phyloP scores from a whole-genome alignment of 2,797 vertebrate species.

The Neostethus bicornis region DNA sequence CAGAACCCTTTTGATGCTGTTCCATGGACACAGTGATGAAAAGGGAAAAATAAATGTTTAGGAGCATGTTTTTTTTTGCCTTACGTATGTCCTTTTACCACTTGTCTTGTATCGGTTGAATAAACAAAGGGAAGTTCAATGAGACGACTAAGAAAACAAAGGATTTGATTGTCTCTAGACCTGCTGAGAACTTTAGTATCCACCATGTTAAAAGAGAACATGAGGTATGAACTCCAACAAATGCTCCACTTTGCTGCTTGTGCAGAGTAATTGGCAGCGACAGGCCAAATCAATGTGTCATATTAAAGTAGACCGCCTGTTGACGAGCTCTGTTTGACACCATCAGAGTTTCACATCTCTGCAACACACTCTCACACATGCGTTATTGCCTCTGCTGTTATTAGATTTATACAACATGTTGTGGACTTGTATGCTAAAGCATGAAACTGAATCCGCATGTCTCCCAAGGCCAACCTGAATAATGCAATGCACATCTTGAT shows the following conservation, averaged over 20 bases:
- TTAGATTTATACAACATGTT: conserved; percentile 32
- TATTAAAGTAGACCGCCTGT: conserved; percentile 77
- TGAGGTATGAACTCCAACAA: conserved; percentile 78
- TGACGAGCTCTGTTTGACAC: conserved; percentile 80
- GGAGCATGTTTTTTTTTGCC: no score
- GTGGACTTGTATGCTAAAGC: conserved; percentile 19
- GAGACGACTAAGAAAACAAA: conserved; percentile 23
- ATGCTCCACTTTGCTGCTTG: conserved; percentile 78
- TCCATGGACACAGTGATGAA: no score
- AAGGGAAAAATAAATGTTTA: no score
- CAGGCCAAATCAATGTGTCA: conserved; percentile 81
- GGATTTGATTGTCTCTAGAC: conserved; percentile 62
- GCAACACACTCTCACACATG: conserved; percentile 22
- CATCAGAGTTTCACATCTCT: conserved; percentile 39
- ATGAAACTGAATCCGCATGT: conserved; percentile 23
- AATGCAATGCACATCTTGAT: conserved; percentile 38
- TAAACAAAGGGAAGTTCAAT: no score
- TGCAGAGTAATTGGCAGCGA: conserved; percentile 78
- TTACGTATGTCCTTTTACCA: no score
- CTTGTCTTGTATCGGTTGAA: no score
- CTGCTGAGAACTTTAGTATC: conserved; percentile 66
- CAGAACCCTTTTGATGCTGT: no score
- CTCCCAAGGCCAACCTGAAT: conserved; percentile 43
- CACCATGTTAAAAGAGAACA: conserved; percentile 74
- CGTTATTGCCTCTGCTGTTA: conserved; percentile 16